phyloP scores from a whole-genome alignment of 2,113 vertebrate genomes.

The Asarcornis scutulata region DNA sequence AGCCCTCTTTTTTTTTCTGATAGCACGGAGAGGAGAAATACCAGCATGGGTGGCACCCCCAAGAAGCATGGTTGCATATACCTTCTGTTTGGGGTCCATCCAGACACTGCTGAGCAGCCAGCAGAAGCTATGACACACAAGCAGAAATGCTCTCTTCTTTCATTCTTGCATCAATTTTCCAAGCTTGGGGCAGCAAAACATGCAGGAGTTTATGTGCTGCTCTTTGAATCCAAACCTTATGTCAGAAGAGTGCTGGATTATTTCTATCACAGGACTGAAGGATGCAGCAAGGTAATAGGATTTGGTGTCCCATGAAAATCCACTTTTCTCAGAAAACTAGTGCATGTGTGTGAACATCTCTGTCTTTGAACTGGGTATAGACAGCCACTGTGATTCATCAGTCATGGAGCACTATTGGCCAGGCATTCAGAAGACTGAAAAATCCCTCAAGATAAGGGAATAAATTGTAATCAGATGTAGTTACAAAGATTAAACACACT shows the following conservation, averaged over 20 bases:
- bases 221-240: background rate
- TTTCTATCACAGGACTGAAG: background rate
- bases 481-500: background rate
- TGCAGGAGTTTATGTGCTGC: background rate
- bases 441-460: constrained; percentile 8
- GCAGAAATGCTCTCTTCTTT: background rate
- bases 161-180: background rate
- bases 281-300: background rate
- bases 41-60: background rate
- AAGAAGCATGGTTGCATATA: background rate
- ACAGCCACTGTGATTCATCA: constrained; percentile 27
- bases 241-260: background rate
- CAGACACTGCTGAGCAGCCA: background rate
- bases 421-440: constrained; percentile 6
- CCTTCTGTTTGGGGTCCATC: background rate
- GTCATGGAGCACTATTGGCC: background rate
- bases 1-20: background rate
- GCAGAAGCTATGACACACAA: background rate
- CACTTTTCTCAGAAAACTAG: constrained; percentile 16
- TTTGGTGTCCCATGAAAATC: background rate
- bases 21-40: background rate
- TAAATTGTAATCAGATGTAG: constrained; percentile 30
- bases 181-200: background rate
- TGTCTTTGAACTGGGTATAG: background rate
- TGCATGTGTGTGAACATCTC: background rate